Percentiles rank a stretch among this genome's conserved stretches.
Evolutionary conservation across 1,140 invertebrate species (phyloP).

Genomic region (Bombus fervidus): DNA sequence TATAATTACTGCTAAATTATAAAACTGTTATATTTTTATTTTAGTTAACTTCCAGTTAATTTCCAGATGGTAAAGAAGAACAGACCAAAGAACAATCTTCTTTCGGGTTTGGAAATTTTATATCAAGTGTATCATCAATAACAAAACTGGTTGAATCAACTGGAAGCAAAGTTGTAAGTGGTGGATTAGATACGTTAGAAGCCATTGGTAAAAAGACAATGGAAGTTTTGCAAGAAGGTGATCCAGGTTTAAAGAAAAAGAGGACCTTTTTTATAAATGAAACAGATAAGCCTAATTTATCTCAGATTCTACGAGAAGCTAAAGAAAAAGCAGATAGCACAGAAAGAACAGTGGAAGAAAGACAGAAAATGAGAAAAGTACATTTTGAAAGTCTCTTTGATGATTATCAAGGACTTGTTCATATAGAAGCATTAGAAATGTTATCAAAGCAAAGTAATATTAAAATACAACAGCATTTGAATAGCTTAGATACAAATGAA

Average conservation of each 20-base stretch:
- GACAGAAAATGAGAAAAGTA: conserved; percentile 84
- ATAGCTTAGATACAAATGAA: conserved; percentile 82
- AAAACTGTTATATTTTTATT: conserved; percentile 5
- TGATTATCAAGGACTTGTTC: conserved; percentile 93
- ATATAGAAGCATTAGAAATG: conserved; percentile 95
- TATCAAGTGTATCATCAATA: conserved; percentile 86
- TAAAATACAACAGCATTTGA: conserved; percentile 87
- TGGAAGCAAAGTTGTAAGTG: conserved; percentile 90
- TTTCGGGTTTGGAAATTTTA: conserved; percentile 85
- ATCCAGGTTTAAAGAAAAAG: conserved; percentile 93
- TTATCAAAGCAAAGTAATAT: conserved; percentile 92
- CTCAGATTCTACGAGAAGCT: conserved; percentile 90
- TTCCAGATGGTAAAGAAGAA: conserved; percentile 50
- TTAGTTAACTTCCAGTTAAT: conserved; percentile 44
- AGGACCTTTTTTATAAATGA: conserved; percentile 86
- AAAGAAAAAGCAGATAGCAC: conserved; percentile 90
- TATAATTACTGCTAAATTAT: background rate
- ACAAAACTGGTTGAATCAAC: conserved; percentile 88
- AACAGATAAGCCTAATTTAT: conserved; percentile 82
- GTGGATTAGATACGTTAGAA: conserved; percentile 94
- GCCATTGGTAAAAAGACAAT: conserved; percentile 96
- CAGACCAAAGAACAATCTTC: conserved; percentile 65
- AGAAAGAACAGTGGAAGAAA: conserved; percentile 85
- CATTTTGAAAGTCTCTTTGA: conserved; percentile 94
- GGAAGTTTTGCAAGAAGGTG: conserved; percentile 94